A percentile compares a stretch with the other conserved stretches of the same genome.
These are phyloP conservation scores for Salvelinus fontinalis DNA, from an alignment of 2,113 vertebrate species.

Conservation along the genomic window DNA sequence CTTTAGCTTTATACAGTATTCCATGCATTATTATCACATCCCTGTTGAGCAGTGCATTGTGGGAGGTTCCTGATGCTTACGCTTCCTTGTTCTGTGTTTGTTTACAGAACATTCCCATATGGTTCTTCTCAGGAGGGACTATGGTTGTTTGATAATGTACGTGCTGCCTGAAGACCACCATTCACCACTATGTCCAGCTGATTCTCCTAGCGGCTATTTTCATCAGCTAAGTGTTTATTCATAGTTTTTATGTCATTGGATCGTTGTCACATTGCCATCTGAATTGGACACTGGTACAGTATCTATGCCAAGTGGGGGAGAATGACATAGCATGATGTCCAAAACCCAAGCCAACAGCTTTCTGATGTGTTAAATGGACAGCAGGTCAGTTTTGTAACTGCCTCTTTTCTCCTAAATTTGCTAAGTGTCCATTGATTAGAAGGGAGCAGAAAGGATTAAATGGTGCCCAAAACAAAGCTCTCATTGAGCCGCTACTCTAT, in stretches of 20 bases:
- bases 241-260: conserved; percentile 19
- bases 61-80: neutral
- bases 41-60: neutral
- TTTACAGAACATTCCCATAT: neutral
- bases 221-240: conserved; percentile 8
- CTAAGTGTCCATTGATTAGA: conserved; percentile 53
- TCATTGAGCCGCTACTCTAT: conserved; percentile 53
- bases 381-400: conserved; percentile 45
- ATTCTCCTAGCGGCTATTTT: neutral
- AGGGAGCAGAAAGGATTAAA: conserved; percentile 42
- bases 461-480: conserved; percentile 49
- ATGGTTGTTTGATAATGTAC: neutral
- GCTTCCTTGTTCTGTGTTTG: neutral
- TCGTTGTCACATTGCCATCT: conserved; percentile 15
- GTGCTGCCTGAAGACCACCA: neutral
- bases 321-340: conserved; percentile 37
- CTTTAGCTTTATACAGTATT: too few relatives aligned
- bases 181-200: neutral
- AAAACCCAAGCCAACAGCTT: conserved; percentile 38
- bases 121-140: neutral
- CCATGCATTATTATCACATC: neutral
- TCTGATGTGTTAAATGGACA: conserved; percentile 42
- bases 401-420: conserved; percentile 29
- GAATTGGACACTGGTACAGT: conserved; percentile 2
- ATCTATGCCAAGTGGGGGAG: conserved; percentile 23